A percentile compares a stretch with the other conserved stretches of the same genome.
Conservation (phyloP, 2,113 vertebrate species). For the Callocephalon fimbriatum region DNA sequence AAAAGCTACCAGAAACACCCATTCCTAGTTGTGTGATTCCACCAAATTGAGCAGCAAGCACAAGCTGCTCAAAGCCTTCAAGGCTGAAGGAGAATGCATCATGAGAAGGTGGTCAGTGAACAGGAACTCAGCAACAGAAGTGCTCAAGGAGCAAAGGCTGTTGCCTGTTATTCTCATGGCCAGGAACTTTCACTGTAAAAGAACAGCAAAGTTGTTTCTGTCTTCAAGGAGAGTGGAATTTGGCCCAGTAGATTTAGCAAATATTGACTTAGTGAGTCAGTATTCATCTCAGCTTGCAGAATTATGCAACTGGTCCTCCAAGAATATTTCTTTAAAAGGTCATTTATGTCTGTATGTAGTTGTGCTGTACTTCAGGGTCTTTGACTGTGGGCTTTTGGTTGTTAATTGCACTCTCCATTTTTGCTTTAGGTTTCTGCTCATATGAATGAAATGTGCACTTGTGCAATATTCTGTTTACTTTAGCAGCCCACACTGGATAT, state of each 20-base stretch:
- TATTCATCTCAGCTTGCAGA: slow-evolving; percentile 36
- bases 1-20: not conserved
- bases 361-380: not conserved
- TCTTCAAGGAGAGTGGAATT: slow-evolving; percentile 6
- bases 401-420: not conserved
- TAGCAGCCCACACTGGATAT: slow-evolving; percentile 31
- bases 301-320: slow-evolving; percentile 28
- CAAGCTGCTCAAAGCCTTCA: not conserved
- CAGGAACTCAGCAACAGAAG: not conserved
- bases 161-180: not conserved
- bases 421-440: slow-evolving; percentile 9
- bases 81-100: not conserved
- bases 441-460: slow-evolving; percentile 50
- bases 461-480: slow-evolving; percentile 53
- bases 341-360: not conserved
- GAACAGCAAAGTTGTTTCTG: not conserved
- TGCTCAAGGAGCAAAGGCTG: not conserved
- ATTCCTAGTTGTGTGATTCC: not conserved
- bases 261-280: slow-evolving; percentile 66
- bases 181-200: not conserved
- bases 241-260: slow-evolving; percentile 30
- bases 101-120: not conserved
- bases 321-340: slow-evolving; percentile 35
- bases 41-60: not conserved
- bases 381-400: not conserved